Percentiles rank a stretch among this genome's conserved stretches.
Conservation (phyloP, 2,797 vertebrate species). For the Catostomus latipinnis region DNA sequence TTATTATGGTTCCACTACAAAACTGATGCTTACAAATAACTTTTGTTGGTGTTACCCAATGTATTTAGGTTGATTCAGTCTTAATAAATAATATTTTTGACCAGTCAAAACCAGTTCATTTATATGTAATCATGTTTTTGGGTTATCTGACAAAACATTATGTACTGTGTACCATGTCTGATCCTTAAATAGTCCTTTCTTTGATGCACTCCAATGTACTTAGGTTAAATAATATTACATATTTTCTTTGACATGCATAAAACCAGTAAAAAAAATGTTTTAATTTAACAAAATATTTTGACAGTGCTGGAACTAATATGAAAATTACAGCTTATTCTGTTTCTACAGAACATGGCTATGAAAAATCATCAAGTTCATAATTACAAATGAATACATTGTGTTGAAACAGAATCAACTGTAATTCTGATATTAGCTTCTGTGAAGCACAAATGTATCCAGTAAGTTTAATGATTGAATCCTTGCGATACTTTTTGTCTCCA, state of each 20-base stretch:
- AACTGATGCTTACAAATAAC: not conserved
- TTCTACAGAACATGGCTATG: not conserved
- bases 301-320: not conserved
- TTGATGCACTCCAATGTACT: too few species aligned
- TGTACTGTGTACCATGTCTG: too few species aligned
- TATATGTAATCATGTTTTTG: not conserved
- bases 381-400: not conserved
- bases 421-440: not conserved
- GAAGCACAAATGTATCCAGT: not conserved
- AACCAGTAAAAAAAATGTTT: too few species aligned
- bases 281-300: not conserved
- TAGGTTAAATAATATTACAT: too few species aligned
- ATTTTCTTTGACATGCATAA: too few species aligned
- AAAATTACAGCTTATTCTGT: slow-evolving; percentile 2
- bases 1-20: not conserved
- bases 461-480: not conserved
- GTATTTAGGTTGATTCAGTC: not conserved
- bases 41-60: not conserved
- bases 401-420: not conserved
- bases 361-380: slow-evolving; percentile 14
- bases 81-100: slow-evolving; percentile 1
- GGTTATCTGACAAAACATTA: not conserved
- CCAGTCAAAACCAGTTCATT: not conserved
- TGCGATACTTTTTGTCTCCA: not conserved
- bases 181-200: too few species aligned